These are phyloP conservation scores for Lasioglossum baleicum DNA, from an alignment of 1,140 invertebrate genomes.

Conservation along the genomic window DNA sequence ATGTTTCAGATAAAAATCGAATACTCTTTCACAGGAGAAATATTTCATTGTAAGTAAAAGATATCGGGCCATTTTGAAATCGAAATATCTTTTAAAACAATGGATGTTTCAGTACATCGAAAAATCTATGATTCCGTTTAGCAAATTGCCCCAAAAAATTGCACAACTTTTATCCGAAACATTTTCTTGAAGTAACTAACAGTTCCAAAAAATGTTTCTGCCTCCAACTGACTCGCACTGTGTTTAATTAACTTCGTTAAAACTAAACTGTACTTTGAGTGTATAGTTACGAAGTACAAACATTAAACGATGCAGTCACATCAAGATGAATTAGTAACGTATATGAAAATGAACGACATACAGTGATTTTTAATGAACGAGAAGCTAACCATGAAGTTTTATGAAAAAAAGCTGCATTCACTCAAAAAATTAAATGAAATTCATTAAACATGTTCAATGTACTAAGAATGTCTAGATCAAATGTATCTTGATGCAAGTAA, in stretches of 20 bases:
- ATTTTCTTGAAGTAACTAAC: too few species aligned
- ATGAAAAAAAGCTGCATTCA: slow-evolving; percentile 10
- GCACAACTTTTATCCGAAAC: too few species aligned
- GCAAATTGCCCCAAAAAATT: too few species aligned
- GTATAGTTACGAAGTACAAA: not conserved
- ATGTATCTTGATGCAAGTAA: slow-evolving; percentile 2
- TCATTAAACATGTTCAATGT: not conserved
- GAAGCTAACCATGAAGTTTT: not conserved
- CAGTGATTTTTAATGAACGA: not conserved
- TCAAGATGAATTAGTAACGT: slow-evolving; percentile 8
- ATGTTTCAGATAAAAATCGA: too few species aligned
- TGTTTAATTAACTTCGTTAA: not conserved
- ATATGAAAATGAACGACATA: not conserved
- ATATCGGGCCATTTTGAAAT: too few species aligned
- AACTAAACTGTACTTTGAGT: too few species aligned
- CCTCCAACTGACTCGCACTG: not conserved
- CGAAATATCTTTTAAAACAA: too few species aligned
- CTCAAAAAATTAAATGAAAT: not conserved
- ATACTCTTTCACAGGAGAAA: too few species aligned
- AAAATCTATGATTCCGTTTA: too few species aligned
- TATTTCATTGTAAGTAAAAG: too few species aligned
- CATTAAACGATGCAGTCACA: not conserved
- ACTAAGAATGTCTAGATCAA: not conserved
- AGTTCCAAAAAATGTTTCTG: too few species aligned
- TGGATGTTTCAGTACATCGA: too few species aligned